Percentiles rank a stretch among this genome's conserved stretches.
Evolutionary conservation across 1,140 invertebrate species (phyloP).

Genomic region (Lerema accius): DNA sequence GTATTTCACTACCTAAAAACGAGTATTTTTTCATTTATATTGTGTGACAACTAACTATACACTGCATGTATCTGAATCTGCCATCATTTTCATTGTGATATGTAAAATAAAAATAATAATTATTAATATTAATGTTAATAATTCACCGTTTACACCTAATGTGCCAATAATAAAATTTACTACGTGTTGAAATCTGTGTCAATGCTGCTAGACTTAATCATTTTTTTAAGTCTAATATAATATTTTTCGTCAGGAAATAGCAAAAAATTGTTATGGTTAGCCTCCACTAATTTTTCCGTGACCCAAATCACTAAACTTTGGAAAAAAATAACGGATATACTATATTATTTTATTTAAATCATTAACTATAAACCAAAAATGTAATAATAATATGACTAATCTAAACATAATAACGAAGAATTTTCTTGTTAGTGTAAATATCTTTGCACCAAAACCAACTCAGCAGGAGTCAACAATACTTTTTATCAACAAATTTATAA

Average conservation of each 20-base stretch:
- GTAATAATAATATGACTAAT: too few species aligned
- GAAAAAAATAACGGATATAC: too few species aligned
- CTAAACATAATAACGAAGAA: too few species aligned
- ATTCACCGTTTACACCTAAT: neutral
- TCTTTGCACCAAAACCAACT: constrained; percentile 35
- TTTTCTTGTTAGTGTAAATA: neutral
- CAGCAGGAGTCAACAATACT: constrained; percentile 53
- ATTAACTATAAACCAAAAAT: neutral
- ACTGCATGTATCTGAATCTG: constrained; percentile 7
- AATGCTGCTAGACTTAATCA: too few species aligned
- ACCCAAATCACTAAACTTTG: too few species aligned
- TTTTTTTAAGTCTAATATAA: too few species aligned
- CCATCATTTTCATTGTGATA: constrained; percentile 36
- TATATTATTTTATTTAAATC: too few species aligned
- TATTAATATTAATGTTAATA: constrained; percentile 1
- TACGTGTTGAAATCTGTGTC: too few species aligned
- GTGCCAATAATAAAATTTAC: neutral
- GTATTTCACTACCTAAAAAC: constrained; percentile 13
- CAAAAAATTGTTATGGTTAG: too few species aligned
- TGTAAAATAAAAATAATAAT: constrained; percentile 37
- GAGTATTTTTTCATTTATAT: neutral
- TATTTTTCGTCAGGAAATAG: too few species aligned
- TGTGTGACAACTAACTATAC: constrained; percentile 2
- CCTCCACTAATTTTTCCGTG: too few species aligned
- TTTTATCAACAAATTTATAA: neutral